These are phyloP conservation scores for Drosophila oshimai DNA, from an alignment of 1,140 invertebrate genomes.

Conservation along the genomic window DNA sequence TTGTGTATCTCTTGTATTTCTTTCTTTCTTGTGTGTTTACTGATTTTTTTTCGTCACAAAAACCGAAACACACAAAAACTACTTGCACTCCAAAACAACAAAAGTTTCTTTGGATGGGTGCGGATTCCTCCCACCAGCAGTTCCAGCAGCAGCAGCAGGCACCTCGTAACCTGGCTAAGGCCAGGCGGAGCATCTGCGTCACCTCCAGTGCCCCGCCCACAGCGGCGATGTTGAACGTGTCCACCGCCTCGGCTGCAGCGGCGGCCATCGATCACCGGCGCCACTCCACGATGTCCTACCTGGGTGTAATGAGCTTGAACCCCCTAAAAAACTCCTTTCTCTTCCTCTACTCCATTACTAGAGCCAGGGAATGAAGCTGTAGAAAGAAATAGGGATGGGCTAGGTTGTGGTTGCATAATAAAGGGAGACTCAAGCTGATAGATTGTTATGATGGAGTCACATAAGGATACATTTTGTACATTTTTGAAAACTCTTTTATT, in stretches of 20 bases:
- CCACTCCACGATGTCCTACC: slow-evolving; percentile 78
- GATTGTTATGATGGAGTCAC: no score
- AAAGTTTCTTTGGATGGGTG: slow-evolving; percentile 79
- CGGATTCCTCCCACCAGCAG: slow-evolving; percentile 52
- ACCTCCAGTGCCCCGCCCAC: slow-evolving; percentile 69
- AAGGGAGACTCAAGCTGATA: no score
- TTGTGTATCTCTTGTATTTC: slow-evolving; percentile 30
- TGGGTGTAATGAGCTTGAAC: slow-evolving; percentile 73
- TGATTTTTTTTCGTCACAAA: slow-evolving; percentile 32
- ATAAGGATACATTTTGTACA: no score
- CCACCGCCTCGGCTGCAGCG: slow-evolving; percentile 25
- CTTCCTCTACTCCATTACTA: neutral
- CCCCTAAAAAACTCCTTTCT: slow-evolving; percentile 16
- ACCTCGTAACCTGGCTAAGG: slow-evolving; percentile 47
- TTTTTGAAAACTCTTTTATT: no score
- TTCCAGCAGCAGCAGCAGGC: slow-evolving; percentile 54
- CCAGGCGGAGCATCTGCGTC: slow-evolving; percentile 74
- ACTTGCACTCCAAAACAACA: slow-evolving; percentile 35
- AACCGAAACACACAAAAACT: slow-evolving; percentile 21
- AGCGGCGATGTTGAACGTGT: slow-evolving; percentile 50
- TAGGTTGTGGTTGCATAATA: neutral
- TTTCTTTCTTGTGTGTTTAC: slow-evolving; percentile 36
- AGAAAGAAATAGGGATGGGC: neutral
- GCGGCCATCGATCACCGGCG: slow-evolving; percentile 59
- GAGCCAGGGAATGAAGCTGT: slow-evolving; percentile 38